A percentile compares a stretch with the other conserved stretches of the same genome.
Evolutionary conservation across 2,888 invertebrate genomes (phyloP).

Genomic region (Drosophila merina): DNA sequence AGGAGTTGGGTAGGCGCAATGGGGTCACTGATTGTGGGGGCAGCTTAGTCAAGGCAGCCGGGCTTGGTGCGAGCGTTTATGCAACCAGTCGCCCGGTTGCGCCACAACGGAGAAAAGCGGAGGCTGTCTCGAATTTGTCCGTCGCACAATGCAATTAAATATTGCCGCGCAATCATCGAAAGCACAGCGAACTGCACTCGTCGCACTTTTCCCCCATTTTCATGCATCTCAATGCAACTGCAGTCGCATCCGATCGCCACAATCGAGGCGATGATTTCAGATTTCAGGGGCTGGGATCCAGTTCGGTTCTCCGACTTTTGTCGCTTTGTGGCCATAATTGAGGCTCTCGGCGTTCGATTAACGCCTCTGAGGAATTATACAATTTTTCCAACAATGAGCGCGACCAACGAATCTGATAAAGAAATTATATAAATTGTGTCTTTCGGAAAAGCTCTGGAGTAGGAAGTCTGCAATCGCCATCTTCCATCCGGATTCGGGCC

Average conservation of each 20-base stretch:
- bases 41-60: slow-evolving; percentile 24
- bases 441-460: slow-evolving; percentile 60
- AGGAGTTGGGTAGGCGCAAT: slow-evolving; percentile 36
- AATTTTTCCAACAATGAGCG: slow-evolving; percentile 65
- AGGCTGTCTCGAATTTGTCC: slow-evolving; percentile 54
- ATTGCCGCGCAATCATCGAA: slow-evolving; percentile 57
- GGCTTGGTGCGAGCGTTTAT: slow-evolving; percentile 26
- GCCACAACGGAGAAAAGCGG: slow-evolving; percentile 53
- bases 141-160: slow-evolving; percentile 65
- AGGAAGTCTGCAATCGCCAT: slow-evolving; percentile 72
- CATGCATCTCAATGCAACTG: slow-evolving; percentile 53
- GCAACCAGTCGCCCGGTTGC: slow-evolving; percentile 49
- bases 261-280: slow-evolving; percentile 32
- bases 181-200: slow-evolving; percentile 68
- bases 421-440: slow-evolving; percentile 72
- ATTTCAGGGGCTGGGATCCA: slow-evolving; percentile 2
- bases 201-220: slow-evolving; percentile 65
- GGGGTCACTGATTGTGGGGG: slow-evolving; percentile 60
- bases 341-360: slow-evolving; percentile 62
- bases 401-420: slow-evolving; percentile 60
- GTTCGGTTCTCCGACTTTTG: slow-evolving; percentile 35
- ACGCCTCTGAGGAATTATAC: slow-evolving; percentile 64
- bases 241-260: slow-evolving; percentile 48
- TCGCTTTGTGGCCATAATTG: slow-evolving; percentile 68
- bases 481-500: slow-evolving; percentile 33